Conservation (phyloP, 2,113 vertebrate species). For the Lophura nycthemera region DNA sequence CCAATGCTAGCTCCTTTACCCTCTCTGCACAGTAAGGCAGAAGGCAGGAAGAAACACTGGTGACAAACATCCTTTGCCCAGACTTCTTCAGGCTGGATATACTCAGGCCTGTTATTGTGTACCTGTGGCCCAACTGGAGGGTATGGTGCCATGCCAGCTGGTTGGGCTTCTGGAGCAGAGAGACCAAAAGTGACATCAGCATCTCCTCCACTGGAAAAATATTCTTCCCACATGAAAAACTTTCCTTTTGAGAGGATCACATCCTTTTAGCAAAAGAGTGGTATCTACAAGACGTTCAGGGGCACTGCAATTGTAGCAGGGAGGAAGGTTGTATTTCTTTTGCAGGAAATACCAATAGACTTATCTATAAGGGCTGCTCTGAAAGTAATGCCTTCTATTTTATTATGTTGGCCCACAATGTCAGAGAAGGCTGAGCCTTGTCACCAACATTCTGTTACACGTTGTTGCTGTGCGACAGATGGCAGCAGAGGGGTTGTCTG, state of each 20-base stretch:
- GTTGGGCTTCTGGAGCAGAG: constrained; percentile 72
- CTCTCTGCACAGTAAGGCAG: constrained; percentile 18
- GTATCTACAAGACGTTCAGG: neutral
- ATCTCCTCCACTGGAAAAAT: neutral
- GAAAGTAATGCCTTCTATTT: too few species aligned
- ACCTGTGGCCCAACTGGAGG: constrained; percentile 74
- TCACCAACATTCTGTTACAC: too few species aligned
- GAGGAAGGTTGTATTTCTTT: neutral
- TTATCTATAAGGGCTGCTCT: neutral
- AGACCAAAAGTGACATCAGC: neutral
- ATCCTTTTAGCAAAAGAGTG: neutral
- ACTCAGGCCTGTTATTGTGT: constrained; percentile 80
- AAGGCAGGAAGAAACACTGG: constrained; percentile 74
- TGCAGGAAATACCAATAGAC: neutral
- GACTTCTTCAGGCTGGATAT: constrained; percentile 76
- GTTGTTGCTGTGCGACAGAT: too few species aligned
- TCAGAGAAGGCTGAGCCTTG: neutral
- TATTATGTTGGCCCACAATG: too few species aligned
- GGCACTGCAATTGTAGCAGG: neutral
- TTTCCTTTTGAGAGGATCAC: neutral
- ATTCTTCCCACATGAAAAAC: neutral
- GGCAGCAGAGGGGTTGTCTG: too few species aligned
- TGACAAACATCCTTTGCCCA: constrained; percentile 76
- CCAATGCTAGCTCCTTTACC: neutral
- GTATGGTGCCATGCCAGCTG: constrained; percentile 79